Conservation (phyloP, 2,888 invertebrate genomes). For the Dynastes tityus region DNA sequence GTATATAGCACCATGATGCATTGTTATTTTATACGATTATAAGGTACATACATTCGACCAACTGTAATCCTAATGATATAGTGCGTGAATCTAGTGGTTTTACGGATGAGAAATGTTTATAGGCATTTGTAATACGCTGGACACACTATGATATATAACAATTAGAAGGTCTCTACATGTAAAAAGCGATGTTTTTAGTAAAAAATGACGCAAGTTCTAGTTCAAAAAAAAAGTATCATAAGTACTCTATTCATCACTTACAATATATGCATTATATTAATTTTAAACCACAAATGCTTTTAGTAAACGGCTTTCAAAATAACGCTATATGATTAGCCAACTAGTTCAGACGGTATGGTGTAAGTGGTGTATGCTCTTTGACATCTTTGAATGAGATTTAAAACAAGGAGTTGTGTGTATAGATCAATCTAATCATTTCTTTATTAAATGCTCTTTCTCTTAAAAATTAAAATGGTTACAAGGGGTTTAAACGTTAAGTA, state of each 20-base stretch:
- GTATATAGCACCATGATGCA: constrained; percentile 52
- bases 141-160: not conserved
- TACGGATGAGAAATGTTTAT: not conserved
- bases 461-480: constrained; percentile 38
- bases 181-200: constrained; percentile 22
- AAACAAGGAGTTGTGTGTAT: constrained; percentile 1
- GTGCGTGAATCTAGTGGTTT: constrained; percentile 1
- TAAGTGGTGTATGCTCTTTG: not conserved
- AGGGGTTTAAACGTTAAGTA: constrained; percentile 35
- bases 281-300: not conserved
- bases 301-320: not conserved
- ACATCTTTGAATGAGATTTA: constrained; percentile 4
- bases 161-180: constrained; percentile 18
- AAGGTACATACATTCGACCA: constrained; percentile 36
- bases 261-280: not conserved
- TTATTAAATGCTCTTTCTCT: constrained; percentile 26
- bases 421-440: constrained; percentile 22
- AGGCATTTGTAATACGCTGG: constrained; percentile 12
- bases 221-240: constrained; percentile 17
- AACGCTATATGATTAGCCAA: too few relatives aligned
- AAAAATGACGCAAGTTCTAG: constrained; percentile 12
- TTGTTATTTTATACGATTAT: constrained; percentile 49
- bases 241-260: not conserved
- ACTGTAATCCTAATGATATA: constrained; percentile 20
- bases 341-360: too few relatives aligned